phyloP scores from a whole-genome alignment of 1,140 invertebrate genomes.

The Manduca sexta region DNA sequence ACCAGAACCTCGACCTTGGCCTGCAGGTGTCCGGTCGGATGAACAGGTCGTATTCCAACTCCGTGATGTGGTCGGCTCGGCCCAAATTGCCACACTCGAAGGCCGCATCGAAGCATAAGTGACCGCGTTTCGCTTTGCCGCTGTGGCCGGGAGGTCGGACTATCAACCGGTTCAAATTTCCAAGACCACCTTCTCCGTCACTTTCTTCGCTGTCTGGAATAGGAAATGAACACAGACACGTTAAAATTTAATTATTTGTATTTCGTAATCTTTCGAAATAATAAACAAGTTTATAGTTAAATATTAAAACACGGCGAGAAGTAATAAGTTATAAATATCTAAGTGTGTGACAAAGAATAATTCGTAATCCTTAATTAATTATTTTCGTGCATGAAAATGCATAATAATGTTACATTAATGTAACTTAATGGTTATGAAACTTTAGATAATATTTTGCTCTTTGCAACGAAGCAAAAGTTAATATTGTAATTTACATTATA shows the following conservation, averaged over 20 bases:
- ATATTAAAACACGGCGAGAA: too few relatives aligned
- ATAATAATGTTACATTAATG: too few relatives aligned
- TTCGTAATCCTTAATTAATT: too few relatives aligned
- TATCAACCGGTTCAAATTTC: slow-evolving; percentile 95
- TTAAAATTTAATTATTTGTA: background rate
- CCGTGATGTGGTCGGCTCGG: slow-evolving; percentile 93
- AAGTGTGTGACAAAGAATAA: too few relatives aligned
- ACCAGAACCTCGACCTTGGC: slow-evolving; percentile 94
- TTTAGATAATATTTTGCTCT: too few relatives aligned
- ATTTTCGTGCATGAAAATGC: too few relatives aligned
- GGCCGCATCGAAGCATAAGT: slow-evolving; percentile 97
- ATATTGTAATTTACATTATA: too few relatives aligned
- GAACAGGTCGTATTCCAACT: slow-evolving; percentile 97
- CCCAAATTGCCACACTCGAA: slow-evolving; percentile 98
- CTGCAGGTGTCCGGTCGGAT: slow-evolving; percentile 97
- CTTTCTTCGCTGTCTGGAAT: slow-evolving; percentile 93
- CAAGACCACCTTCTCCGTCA: slow-evolving; percentile 93
- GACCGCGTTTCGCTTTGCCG: slow-evolving; percentile 94
- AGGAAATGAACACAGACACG: background rate
- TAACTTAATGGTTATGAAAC: too few relatives aligned
- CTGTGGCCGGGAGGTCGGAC: slow-evolving; percentile 94
- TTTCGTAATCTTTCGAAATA: too few relatives aligned
- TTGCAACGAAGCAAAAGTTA: too few relatives aligned
- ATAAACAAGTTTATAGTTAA: too few relatives aligned
- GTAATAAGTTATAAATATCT: too few relatives aligned